A percentile compares a stretch with the other conserved stretches of the same genome.
These are phyloP conservation scores for Pachyuromys duprasi DNA, from an alignment of 2,797 vertebrate genomes.

Conservation along the genomic window DNA sequence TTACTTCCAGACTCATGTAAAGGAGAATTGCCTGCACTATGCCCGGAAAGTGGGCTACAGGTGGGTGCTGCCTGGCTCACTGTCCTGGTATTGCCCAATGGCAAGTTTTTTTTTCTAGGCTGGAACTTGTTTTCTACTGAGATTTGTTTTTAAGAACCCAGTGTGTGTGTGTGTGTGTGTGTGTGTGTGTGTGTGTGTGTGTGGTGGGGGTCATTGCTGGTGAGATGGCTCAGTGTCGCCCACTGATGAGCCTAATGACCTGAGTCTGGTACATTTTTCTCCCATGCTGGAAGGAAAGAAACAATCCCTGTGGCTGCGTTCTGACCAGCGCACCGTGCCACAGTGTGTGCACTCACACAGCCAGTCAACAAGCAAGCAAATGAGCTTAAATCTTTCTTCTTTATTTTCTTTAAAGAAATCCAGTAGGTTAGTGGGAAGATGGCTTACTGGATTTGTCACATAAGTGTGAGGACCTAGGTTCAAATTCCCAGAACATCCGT, in stretches of 20 bases:
- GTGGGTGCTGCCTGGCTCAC: conserved; percentile 87
- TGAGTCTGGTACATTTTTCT: neutral
- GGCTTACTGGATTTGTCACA: neutral
- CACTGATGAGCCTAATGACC: neutral
- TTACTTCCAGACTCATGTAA: conserved; percentile 97
- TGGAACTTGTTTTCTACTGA: neutral
- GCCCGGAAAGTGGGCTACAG: conserved; percentile 96
- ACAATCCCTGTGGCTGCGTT: neutral
- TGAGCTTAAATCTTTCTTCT: neutral
- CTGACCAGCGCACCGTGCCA: neutral
- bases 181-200: accelerated
- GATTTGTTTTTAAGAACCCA: neutral
- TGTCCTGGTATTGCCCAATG: neutral
- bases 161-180: neutral
- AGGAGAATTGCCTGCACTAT: conserved; percentile 98
- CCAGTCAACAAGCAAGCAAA: neutral
- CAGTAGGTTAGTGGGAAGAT: neutral
- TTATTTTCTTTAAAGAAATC: neutral
- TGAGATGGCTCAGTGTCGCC: neutral
- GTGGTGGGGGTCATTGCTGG: neutral
- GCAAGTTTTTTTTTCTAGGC: neutral
- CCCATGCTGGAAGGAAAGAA: neutral
- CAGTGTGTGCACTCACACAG: no score
- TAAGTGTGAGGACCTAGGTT: neutral
- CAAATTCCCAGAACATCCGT: neutral